Conservation (phyloP, 2,113 vertebrate genomes). For the Ptyas mucosa region DNA sequence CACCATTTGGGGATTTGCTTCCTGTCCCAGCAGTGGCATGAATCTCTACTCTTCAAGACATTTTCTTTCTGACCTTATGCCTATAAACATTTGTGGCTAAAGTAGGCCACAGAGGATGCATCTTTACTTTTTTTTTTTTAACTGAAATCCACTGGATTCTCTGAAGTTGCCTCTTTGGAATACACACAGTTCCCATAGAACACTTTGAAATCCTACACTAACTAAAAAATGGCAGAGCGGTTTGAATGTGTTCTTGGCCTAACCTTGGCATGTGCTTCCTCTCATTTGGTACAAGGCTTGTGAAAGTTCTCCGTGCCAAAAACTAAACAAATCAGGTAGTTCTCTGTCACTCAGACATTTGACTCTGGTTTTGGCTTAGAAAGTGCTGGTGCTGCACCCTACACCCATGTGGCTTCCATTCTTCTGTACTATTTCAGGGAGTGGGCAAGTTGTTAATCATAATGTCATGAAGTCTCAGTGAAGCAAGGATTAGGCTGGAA, state of each 20-base stretch:
- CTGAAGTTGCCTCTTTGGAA: not conserved
- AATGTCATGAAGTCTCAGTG: slow-evolving; percentile 53
- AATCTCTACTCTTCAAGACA: not conserved
- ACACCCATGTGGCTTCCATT: slow-evolving; percentile 51
- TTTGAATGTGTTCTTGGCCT: not conserved
- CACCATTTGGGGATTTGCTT: not conserved
- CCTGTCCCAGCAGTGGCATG: not conserved
- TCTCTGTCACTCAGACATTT: slow-evolving; percentile 40
- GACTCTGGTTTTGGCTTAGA: slow-evolving; percentile 11
- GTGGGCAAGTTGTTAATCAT: slow-evolving; percentile 41
- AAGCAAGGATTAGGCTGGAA: slow-evolving; percentile 38
- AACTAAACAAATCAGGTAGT: slow-evolving; percentile 43
- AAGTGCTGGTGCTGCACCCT: slow-evolving; percentile 35
- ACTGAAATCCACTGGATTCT: not conserved
- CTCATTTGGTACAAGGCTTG: slow-evolving; percentile 12
- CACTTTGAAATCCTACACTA: not conserved
- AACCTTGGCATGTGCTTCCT: not conserved
- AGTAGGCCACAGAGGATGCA: slow-evolving; percentile 11
- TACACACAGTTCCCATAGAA: not conserved
- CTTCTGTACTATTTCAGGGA: slow-evolving; percentile 47
- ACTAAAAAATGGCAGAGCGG: not conserved
- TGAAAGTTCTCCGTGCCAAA: slow-evolving; percentile 3
- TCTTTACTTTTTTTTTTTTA: not conserved
- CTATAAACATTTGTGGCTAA: not conserved
- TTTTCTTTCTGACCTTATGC: not conserved